These are phyloP conservation scores for Odontomachus brunneus DNA, from an alignment of 1,140 invertebrate genomes.

Conservation along the genomic window DNA sequence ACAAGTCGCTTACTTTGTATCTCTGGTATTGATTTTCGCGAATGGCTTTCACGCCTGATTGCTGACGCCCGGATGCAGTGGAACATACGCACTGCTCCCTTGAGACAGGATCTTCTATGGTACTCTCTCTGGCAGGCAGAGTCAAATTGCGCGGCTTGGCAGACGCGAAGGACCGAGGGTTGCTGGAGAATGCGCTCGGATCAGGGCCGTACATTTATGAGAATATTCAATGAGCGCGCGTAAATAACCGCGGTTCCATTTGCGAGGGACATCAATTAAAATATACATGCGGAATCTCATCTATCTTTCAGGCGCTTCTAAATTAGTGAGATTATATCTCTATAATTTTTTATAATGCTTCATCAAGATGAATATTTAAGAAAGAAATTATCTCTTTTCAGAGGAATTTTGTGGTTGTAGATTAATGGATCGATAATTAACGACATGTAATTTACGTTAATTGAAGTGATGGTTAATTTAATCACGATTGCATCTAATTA, in stretches of 20 bases:
- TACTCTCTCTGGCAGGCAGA: constrained; percentile 57
- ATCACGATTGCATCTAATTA: no score
- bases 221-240: neutral
- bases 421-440: no score
- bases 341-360: no score
- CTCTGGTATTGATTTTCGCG: constrained; percentile 3
- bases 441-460: no score
- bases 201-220: constrained; percentile 45
- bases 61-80: constrained; percentile 46
- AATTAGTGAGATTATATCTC: no score
- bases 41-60: constrained; percentile 53
- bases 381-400: no score
- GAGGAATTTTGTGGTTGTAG: no score
- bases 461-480: no score
- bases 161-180: constrained; percentile 31
- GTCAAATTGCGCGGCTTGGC: constrained; percentile 37
- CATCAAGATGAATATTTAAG: no score
- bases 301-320: no score
- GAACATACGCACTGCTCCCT: constrained; percentile 35
- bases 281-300: no score
- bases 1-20: constrained; percentile 5
- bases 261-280: no score
- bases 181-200: constrained; percentile 32
- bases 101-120: constrained; percentile 38
- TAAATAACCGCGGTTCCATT: neutral